Base-by-base conservation (phyloP, 2,888 invertebrate genomes). In the Acheta domesticus region DNA sequence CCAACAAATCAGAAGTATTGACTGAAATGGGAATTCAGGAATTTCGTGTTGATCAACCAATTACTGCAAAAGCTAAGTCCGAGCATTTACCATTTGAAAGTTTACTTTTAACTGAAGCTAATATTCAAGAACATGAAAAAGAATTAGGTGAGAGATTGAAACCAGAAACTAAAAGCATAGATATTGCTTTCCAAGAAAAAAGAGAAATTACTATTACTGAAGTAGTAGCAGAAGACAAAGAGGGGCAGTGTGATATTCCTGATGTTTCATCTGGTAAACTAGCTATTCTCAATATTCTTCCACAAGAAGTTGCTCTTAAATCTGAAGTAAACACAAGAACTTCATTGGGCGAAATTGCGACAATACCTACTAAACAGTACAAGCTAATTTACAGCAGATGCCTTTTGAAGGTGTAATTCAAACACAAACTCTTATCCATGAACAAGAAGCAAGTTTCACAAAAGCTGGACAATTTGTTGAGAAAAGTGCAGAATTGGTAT, bases 341-440 rank as follows among this genome's bases (percentile, higher is more conserved):
- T 48, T 80, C 84, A 74, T 79, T 82, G n/a, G 81, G 83, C 14
- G 81, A 83, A 62, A 81, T 87, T 78, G 81, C 82, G 36, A 82
- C 83, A 0, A 82, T 86, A 83, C 83, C 84, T 77, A 84, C 83
- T 48, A 82, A 48, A 82, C 83, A 79, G 83, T 82, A 0, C 84
- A 84, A 74, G 85, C 85, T n/a, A 83, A 82, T 48, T 84, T 87
- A 2, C 84, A 85, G n/a, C 88, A 88, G 82, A 86, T 86, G 81
- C 86, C 86, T 74, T 85, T 87, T 79, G 87, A 89, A 82, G 85
- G 88, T 73, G 79, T 89, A 74, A 85, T 87, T 76, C 83, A 84
- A 74, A 86, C 85, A 8, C 87, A 89, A 83, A 86, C 86, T 81
- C 84, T 87, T 74, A 82, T 88, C 48, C 88, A 87, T n/a, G 89